Base-by-base conservation (phyloP, 2,888 invertebrate species). In the Mystacides longicornis region DNA sequence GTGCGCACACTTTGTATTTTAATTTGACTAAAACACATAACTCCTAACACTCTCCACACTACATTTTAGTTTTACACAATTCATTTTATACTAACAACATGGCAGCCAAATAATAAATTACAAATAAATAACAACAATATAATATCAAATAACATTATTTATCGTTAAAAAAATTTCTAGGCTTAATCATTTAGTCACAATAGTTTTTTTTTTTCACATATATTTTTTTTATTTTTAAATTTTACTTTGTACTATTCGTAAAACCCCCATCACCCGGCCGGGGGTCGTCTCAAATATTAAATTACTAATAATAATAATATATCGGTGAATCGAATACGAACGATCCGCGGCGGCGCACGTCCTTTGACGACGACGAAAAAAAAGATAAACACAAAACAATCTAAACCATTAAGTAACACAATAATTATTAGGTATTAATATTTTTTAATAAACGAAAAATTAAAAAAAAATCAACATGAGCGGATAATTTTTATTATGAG, bases 171-270 rank as follows among this genome's bases (percentile, higher is more conserved):
- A 43, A 27, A 51, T 58, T 48, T 56, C 58, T 58, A 58, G 49
- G 50, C 56, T 55, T 60, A 58, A 60, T 60, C 56, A 60, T 56
- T 60, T 60, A 60, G 60, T 58, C 58, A 60, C 60, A 58, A 58
- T 57, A 23, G 49, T 46, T 47, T 31, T 20, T n/a, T n/a, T n/a
- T n/a, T n/a, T n/a, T n/a, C 21, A 9, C 18, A 19, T 21, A 31
- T 43, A 48, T 27, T 45, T 57, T 60, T 60, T 60, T 57, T 60
- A 60, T 58, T 60, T 49, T 60, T 58, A 23, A 45, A 51, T 51
- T 37, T 37, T 37, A 37, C 14, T 37, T 37, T 37, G 37, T 37
- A 37, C 37, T 21, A 42, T 55, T 47, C 42, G 48, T 33, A 33
- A 45, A 45, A n/a, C 54, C 43, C 21, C 37, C 27, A 47, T 47